Evolutionary conservation across 2,113 vertebrate genomes (phyloP).

Genomic region (Tichodroma muraria): DNA sequence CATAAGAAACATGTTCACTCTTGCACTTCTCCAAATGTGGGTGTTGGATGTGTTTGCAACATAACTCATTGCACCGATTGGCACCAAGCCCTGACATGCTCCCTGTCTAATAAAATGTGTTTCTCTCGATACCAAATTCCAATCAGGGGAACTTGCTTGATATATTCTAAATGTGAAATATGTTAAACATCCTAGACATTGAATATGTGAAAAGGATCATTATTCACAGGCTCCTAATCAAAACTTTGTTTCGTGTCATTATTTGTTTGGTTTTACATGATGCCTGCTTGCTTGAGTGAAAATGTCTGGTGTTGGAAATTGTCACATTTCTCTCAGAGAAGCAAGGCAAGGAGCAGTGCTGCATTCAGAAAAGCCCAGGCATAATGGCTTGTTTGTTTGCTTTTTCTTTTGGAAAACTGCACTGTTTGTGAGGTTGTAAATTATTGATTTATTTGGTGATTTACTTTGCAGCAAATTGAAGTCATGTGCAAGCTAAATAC

Average conservation of each 20-base stretch:
- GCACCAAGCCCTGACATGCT: conserved; percentile 58
- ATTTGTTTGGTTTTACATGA: conserved; percentile 59
- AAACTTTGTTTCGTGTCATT: conserved; percentile 44
- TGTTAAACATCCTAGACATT: conserved; percentile 6
- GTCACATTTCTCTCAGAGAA: not conserved
- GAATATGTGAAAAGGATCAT: conserved; percentile 43
- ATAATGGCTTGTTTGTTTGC: not conserved
- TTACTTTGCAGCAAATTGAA: conserved; percentile 40
- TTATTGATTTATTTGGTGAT: conserved; percentile 46
- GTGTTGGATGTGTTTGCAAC: not conserved
- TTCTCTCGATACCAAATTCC: not conserved
- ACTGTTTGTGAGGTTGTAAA: conserved; percentile 11
- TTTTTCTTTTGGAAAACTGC: not conserved
- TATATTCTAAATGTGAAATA: conserved; percentile 1
- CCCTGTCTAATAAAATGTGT: conserved; percentile 9
- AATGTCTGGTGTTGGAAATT: not conserved
- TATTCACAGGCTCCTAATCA: conserved; percentile 50
- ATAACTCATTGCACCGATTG: not conserved
- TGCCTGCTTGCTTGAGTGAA: conserved; percentile 41
- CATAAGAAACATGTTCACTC: conserved; percentile 52
- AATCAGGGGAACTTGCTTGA: not conserved
- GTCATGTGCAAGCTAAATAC: not conserved
- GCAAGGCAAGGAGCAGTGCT: not conserved
- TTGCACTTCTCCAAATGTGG: conserved; percentile 19
- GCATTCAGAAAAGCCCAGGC: not conserved